Evolutionary conservation across 1,140 invertebrate species (phyloP).

Genomic region (silkworm (Bombyx mori)): ASM3026992v2 NC_085116.1:11386001-11386500

Average conservation of each 20-base stretch:
- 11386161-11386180: no score
- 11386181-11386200: constrained; percentile 32
- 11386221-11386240: constrained; percentile 40
- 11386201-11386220: constrained; percentile 40
- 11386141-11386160: no score
- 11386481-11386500: no score
- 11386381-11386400: constrained; percentile 13
- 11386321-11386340: constrained; percentile 5
- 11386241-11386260: constrained; percentile 34
- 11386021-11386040: no score
- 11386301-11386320: constrained; percentile 3
- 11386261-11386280: constrained; percentile 32
- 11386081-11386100: no score
- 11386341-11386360: constrained; percentile 14
- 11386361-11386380: constrained; percentile 8
- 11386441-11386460: no score
- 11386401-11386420: constrained; percentile 13
- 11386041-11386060: no score
- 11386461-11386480: no score
- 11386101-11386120: not conserved
- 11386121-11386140: no score
- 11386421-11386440: constrained; percentile 21
- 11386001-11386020: no score
- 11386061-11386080: no score
- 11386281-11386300: constrained; percentile 3